Conservation (phyloP, 2,888 invertebrate species). For the Urechis unicinctus region DNA sequence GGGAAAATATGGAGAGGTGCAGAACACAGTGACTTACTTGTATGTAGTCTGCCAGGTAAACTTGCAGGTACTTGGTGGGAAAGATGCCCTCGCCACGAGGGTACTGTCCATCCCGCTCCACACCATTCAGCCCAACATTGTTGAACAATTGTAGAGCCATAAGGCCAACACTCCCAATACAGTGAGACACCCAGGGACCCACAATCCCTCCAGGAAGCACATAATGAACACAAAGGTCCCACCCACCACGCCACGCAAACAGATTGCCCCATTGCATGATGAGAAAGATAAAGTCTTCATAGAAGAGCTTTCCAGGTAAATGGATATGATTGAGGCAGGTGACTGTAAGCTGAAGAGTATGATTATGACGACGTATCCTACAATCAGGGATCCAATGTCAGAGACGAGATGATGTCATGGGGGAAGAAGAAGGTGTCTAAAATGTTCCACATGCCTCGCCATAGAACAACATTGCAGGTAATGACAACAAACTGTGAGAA, state of each 20-base stretch:
- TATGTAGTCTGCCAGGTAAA: no score
- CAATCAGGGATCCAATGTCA: no score
- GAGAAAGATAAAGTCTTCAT: constrained; percentile 19
- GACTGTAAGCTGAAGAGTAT: constrained; percentile 8
- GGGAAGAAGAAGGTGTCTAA: constrained; percentile 19
- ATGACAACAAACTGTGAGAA: constrained; percentile 23
- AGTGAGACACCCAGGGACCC: constrained; percentile 22
- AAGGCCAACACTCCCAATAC: constrained; percentile 18
- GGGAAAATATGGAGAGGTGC: no score
- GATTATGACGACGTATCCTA: constrained; percentile 9
- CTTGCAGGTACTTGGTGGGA: constrained; percentile 19
- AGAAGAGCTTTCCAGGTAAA: constrained; percentile 16
- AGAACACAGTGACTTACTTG: no score
- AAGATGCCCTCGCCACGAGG: constrained; percentile 19
- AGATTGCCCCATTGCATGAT: constrained; percentile 20
- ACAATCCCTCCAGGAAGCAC: constrained; percentile 17
- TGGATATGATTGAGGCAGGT: constrained; percentile 8
- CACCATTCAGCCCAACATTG: constrained; percentile 22
- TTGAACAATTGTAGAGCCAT: constrained; percentile 19
- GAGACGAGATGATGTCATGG: no score
- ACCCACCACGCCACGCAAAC: constrained; percentile 23
- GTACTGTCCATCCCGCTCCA: constrained; percentile 22
- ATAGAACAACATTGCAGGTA: constrained; percentile 15
- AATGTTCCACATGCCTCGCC: constrained; percentile 24
- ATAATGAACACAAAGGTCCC: constrained; percentile 20